phyloP scores from a whole-genome alignment of 2,797 vertebrate genomes.

The Hippocampus kuda region DNA sequence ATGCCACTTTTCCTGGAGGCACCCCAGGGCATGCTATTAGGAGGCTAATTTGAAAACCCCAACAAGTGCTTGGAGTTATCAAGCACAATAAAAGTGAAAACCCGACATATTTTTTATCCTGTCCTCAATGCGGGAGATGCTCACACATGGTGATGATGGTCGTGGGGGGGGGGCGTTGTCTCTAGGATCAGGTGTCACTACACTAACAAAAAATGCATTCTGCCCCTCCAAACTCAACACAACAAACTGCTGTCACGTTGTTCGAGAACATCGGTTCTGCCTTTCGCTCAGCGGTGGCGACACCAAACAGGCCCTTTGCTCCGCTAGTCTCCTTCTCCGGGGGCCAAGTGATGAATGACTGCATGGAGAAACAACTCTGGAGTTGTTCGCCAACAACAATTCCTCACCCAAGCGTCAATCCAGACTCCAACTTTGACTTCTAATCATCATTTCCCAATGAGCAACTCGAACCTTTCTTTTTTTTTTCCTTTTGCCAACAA shows the following conservation, averaged over 20 bases:
- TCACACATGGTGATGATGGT: neutral
- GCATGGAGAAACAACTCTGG: slow-evolving; percentile 44
- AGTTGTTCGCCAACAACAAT: slow-evolving; percentile 55
- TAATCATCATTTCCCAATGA: slow-evolving; percentile 14
- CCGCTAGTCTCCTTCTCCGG: slow-evolving; percentile 40
- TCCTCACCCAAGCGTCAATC: slow-evolving; percentile 43
- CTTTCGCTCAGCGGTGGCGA: slow-evolving; percentile 38
- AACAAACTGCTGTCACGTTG: slow-evolving; percentile 64
- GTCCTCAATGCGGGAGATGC: slow-evolving; percentile 72
- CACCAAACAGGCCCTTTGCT: slow-evolving; percentile 50
- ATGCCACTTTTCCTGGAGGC: slow-evolving; percentile 90
- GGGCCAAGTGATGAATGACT: slow-evolving; percentile 58
- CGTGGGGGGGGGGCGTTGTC: slow-evolving; percentile 30
- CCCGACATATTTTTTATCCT: slow-evolving; percentile 77
- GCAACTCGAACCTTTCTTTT: slow-evolving; percentile 11
- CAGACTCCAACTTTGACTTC: slow-evolving; percentile 33
- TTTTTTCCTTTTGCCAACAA: slow-evolving; percentile 10
- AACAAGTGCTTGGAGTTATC: slow-evolving; percentile 85
- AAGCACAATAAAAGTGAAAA: slow-evolving; percentile 87
- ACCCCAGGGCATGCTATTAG: slow-evolving; percentile 93
- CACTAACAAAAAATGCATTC: slow-evolving; percentile 82
- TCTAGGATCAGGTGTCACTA: slow-evolving; percentile 91
- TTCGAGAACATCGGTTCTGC: slow-evolving; percentile 49
- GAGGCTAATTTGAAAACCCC: slow-evolving; percentile 88
- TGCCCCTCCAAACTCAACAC: slow-evolving; percentile 34